A percentile compares a stretch with the other conserved stretches of the same genome.
phyloP scores from a whole-genome alignment of 2,888 invertebrate species.

The Poecilus cupreus region DNA sequence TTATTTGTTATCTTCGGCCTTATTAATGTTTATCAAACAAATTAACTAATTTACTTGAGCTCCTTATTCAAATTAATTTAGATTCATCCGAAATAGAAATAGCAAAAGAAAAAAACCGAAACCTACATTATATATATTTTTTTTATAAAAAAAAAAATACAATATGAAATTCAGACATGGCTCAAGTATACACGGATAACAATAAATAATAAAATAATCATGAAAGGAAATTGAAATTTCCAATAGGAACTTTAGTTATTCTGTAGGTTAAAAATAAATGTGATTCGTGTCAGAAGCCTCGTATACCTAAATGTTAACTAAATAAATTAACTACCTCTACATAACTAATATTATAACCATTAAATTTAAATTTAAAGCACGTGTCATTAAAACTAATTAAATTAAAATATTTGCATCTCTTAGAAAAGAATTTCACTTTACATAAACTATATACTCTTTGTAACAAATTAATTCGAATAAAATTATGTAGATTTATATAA shows the following conservation, averaged over 20 bases:
- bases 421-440: conserved; percentile 17
- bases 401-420: conserved; percentile 19
- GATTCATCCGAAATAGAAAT: no score
- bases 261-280: conserved; percentile 20
- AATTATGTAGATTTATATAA: conserved; percentile 52
- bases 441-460: conserved; percentile 28
- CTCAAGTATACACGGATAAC: neutral
- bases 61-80: neutral
- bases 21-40: neutral
- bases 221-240: conserved; percentile 31
- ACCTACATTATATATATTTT: no score
- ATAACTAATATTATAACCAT: conserved; percentile 13
- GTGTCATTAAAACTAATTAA: conserved; percentile 38
- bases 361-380: conserved; percentile 48
- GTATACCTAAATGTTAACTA: neutral
- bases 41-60: neutral
- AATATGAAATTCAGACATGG: neutral
- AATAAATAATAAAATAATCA: conserved; percentile 13
- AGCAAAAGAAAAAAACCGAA: no score
- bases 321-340: conserved; percentile 34
- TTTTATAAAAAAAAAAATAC: neutral
- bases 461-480: conserved; percentile 58
- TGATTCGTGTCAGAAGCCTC: conserved; percentile 18
- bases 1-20: conserved; percentile 37
- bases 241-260: conserved; percentile 45